Base-by-base conservation (phyloP, 2,797 vertebrate species). In the Siniperca scherzeri region DNA sequence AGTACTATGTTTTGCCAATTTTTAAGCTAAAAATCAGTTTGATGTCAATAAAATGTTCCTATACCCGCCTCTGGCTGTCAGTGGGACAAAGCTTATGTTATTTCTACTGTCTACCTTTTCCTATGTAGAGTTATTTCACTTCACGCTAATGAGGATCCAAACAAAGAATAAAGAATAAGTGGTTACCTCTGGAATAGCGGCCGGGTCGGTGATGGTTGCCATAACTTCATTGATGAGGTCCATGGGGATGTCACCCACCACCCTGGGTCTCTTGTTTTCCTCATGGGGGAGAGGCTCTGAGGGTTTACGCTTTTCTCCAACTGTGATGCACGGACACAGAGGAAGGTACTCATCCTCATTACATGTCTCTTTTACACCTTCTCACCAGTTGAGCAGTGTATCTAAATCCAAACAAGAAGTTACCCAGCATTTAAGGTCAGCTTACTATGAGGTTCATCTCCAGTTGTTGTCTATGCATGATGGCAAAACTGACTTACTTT, bases 211-310 rank as follows among this genome's bases (percentile, higher is more conserved):
- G 90, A 99, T 99, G 82, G 98, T 99, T 21, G 98, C 97, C 98
- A 99, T 99, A 77, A 99, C 98, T 94, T 99, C 98, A 3, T 97
- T 98, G 92, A 99, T 98, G 88, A 99, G 95, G 80, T 99, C 99
- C 95, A 99, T 95, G 50, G 99, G 98, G 95, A 99, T 99, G 94
- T 99, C 99, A 40, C 99, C 99, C 77, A 98, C 93, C 84, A 98
- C 96, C 48, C 96, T 93, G 14, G 96, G 96, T 85, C 95, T 97
- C 94, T 99, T 99, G 70, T 94, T 96, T 80, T 99, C 98, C 90
- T 99, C 98, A 27, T 96, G 85, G 82, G 95, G 81, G 75, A 97
- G 96, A 1, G 96, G 92, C 74, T 99, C 98, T 9, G 95, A 96
- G 33, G 94, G 94, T 94, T 99, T 99, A 74, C 98, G 97, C 93